These are phyloP conservation scores for Tenualosa thibaudeaui DNA, from an alignment of 2,797 vertebrate genomes.

Conservation along the genomic window DNA sequence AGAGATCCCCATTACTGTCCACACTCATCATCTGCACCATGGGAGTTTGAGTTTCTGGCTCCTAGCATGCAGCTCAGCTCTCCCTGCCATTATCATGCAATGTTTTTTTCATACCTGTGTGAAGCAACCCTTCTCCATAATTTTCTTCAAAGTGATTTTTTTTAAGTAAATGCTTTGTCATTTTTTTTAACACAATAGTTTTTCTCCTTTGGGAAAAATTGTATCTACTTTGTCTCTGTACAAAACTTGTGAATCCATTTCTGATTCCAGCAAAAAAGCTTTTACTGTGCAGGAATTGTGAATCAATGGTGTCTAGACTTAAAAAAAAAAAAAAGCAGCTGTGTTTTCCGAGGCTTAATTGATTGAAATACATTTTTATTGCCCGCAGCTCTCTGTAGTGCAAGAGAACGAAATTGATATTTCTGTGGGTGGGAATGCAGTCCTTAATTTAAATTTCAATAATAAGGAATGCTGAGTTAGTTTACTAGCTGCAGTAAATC, in stretches of 20 bases:
- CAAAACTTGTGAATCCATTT: not conserved
- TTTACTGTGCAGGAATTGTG: not conserved
- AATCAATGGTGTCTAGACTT: slow-evolving; percentile 20
- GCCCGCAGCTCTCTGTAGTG: slow-evolving; percentile 29
- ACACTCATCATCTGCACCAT: slow-evolving; percentile 28
- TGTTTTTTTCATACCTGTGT: not conserved
- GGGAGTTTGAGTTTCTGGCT: slow-evolving; percentile 24
- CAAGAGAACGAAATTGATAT: slow-evolving; percentile 38
- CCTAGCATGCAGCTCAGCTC: not conserved
- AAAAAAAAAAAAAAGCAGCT: not conserved
- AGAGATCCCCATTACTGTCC: slow-evolving; percentile 21
- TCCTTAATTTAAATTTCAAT: slow-evolving; percentile 50
- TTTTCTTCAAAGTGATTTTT: not conserved
- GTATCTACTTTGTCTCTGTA: not conserved
- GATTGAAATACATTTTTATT: slow-evolving; percentile 40
- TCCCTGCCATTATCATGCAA: not conserved
- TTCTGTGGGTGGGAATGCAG: slow-evolving; percentile 42
- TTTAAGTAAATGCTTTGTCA: too few relatives aligned
- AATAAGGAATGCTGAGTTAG: slow-evolving; percentile 47
- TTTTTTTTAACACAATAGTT: not conserved
- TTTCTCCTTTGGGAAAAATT: not conserved
- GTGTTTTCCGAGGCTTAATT: slow-evolving; percentile 41
- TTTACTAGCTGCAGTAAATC: slow-evolving; percentile 54
- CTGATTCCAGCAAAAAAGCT: not conserved
- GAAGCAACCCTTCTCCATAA: not conserved